A percentile compares a stretch with the other conserved stretches of the same genome.
Evolutionary conservation across 2,797 vertebrate genomes (phyloP).

Genomic region (Holocentrus rufus): DNA sequence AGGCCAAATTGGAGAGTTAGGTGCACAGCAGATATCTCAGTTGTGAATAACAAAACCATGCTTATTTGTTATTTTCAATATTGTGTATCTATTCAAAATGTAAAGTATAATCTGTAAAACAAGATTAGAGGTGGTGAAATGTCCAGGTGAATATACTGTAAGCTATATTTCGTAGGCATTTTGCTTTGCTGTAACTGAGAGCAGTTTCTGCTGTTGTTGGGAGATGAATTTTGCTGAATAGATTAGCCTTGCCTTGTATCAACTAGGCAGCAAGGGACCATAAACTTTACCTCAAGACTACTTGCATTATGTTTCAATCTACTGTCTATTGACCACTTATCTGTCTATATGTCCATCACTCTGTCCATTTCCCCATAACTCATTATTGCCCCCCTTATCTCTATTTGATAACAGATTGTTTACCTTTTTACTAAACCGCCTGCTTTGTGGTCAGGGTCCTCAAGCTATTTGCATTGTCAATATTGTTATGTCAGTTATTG

Average conservation of each 20-base stretch:
- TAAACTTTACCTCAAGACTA: conserved; percentile 68
- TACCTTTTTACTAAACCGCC: conserved; percentile 62
- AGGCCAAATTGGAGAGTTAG: conserved; percentile 53
- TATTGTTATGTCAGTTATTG: conserved; percentile 52
- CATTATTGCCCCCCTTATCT: conserved; percentile 36
- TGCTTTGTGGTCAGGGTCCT: conserved; percentile 78
- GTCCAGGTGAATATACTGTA: conserved; percentile 44
- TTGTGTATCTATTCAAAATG: conserved; percentile 57
- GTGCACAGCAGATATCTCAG: conserved; percentile 46
- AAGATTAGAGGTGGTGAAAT: conserved; percentile 44
- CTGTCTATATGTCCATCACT: conserved; percentile 23
- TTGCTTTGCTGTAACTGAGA: conserved; percentile 50
- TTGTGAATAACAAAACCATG: conserved; percentile 53
- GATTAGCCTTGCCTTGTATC: conserved; percentile 60
- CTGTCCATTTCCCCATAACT: conserved; percentile 18
- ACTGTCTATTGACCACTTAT: conserved; percentile 39
- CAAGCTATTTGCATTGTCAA: conserved; percentile 61
- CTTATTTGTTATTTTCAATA: conserved; percentile 57
- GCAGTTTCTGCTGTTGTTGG: conserved; percentile 26
- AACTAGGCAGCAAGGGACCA: conserved; percentile 52
- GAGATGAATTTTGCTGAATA: conserved; percentile 50
- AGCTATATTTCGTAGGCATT: conserved; percentile 46
- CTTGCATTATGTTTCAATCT: conserved; percentile 48
- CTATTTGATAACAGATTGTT: conserved; percentile 50
- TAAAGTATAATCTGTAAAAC: conserved; percentile 52